Evolutionary conservation across 2,888 invertebrate species (phyloP), one percentile per base, ranked within the genome.

Genomic region (Folsomia candida): DNA sequence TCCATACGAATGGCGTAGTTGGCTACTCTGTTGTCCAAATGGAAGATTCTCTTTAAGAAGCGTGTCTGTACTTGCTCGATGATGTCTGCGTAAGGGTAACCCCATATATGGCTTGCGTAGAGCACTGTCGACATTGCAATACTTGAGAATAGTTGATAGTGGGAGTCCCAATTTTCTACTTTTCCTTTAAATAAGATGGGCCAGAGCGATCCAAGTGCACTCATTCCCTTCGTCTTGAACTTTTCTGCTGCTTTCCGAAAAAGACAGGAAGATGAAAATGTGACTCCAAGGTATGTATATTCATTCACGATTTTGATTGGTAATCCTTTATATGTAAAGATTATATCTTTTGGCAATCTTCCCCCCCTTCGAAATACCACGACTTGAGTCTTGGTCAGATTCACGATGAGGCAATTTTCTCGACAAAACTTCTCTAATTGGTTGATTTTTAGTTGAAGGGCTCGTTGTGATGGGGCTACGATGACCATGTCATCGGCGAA

Each of bases 21-120:
- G 11, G 58, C 67, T 27, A 37, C 47, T 29, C 59, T 1, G 47
- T 58, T 28, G 9, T 67, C 37, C 1, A 67, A 2, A 2, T 2
- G 6, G 4, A 29, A 67, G 24, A 67, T 20, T 2, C 67, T 9
- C 29, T 67, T 67, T 1, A 59, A 18, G 59, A 67, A 67, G n/a
- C n/a, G n/a, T n/a, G n/a, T 51, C 27, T 67, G 67, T 4, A 67
- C 67, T 58, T 67, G 57, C 20, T 67, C 67, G 18, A 67, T 26
- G 3, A 67, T 54, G 28, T 67, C 67, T 2, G n/a, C 20, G 24
- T 54, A 54, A 28, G 3, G 1, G 14, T 25, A 28, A 2, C 20
- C 67, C 67, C 67, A 67, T 1, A 67, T 27, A 37, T 67, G 67
- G 14, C 59, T 60, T 6, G 59, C 1, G 25, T 67, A 67, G 4